Conservation (phyloP, 1,140 invertebrate species). For the Ctenoplectra terminalis region DNA sequence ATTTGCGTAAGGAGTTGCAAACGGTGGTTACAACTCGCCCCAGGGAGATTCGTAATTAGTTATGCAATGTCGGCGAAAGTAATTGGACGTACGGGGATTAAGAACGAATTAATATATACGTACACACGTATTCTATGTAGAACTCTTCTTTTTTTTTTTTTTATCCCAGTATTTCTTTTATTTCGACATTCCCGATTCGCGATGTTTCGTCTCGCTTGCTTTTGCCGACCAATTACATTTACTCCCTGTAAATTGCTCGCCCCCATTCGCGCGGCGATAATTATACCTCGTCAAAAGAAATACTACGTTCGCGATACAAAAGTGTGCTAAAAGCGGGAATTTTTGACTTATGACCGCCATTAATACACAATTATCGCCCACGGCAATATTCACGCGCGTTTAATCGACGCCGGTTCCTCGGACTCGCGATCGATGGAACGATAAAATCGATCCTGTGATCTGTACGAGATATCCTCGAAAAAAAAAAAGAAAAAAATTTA, state of each 20-base stretch:
- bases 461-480: not conserved
- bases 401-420: not conserved
- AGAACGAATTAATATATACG: constrained; percentile 46
- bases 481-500: not conserved
- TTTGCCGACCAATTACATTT: constrained; percentile 41
- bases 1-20: constrained; percentile 40
- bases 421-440: not conserved
- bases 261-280: constrained; percentile 43
- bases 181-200: constrained; percentile 15
- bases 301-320: constrained; percentile 34
- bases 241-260: constrained; percentile 47
- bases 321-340: constrained; percentile 46
- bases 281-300: constrained; percentile 47
- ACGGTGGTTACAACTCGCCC: not conserved
- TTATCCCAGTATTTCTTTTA: not conserved
- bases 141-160: not conserved
- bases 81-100: constrained; percentile 48
- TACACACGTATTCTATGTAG: not conserved
- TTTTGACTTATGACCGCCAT: constrained; percentile 45
- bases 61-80: constrained; percentile 41
- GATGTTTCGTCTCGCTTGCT: constrained; percentile 36
- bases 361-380: constrained; percentile 38
- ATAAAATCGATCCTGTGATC: too few species aligned
- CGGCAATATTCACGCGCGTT: constrained; percentile 25
- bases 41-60: constrained; percentile 38